phyloP scores from a whole-genome alignment of 2,888 invertebrate species.

The Ormia ochracea region DNA sequence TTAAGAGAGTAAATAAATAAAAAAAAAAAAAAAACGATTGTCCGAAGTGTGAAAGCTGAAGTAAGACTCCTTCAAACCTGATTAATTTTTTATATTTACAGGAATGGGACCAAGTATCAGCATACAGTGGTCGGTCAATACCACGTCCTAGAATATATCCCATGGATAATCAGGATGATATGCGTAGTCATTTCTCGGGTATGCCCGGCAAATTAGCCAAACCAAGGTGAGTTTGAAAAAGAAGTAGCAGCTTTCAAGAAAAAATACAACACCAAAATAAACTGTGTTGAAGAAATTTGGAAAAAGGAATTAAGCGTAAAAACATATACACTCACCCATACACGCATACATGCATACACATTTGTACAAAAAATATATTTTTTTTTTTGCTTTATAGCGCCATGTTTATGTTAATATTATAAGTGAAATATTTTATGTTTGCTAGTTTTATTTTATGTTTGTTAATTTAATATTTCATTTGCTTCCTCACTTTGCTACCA shows the following conservation, averaged over 20 bases:
- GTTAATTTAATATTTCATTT: conserved; percentile 33
- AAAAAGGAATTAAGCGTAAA: background rate
- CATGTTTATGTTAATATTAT: conserved; percentile 5
- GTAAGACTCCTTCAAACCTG: too few species aligned
- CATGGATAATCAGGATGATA: conserved; percentile 85
- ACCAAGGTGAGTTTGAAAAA: conserved; percentile 74
- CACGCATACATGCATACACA: background rate
- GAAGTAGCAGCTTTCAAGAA: background rate
- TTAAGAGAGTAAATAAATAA: too few species aligned
- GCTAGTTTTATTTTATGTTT: conserved; percentile 31
- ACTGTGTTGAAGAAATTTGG: background rate
- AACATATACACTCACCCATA: background rate
- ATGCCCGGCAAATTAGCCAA: conserved; percentile 79
- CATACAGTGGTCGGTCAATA: conserved; percentile 92
- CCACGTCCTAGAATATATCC: conserved; percentile 91
- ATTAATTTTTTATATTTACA: too few species aligned
- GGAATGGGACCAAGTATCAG: conserved; percentile 93
- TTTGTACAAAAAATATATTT: background rate
- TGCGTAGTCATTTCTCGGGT: conserved; percentile 86
- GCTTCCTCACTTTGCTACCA: conserved; percentile 23
- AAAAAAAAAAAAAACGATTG: too few species aligned
- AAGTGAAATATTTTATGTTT: conserved; percentile 3
- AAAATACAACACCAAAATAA: background rate
- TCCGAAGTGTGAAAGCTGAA: too few species aligned
- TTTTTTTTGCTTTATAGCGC: conserved; percentile 5